phyloP scores from a whole-genome alignment of 2,888 invertebrate species.

The Myathropa florea region DNA sequence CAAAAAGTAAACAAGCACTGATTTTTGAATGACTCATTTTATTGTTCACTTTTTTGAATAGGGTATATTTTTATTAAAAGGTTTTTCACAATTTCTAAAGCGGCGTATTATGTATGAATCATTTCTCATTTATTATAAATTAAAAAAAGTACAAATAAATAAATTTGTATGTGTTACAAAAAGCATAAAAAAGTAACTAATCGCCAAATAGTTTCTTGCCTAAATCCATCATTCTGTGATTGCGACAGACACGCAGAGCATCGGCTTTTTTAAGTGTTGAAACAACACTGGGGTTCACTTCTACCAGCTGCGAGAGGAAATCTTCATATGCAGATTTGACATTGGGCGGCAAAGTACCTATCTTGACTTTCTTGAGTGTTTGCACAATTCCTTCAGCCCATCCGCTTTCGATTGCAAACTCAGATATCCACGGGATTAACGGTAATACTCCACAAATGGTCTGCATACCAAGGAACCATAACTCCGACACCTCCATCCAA shows the following conservation, averaged over 20 bases:
- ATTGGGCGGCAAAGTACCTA: slow-evolving; percentile 90
- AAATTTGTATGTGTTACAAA: background rate
- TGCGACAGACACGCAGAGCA: slow-evolving; percentile 91
- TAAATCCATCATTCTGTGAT: slow-evolving; percentile 93
- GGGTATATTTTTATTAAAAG: slow-evolving; percentile 37
- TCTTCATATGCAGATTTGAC: slow-evolving; percentile 95
- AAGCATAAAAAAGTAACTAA: slow-evolving; percentile 79
- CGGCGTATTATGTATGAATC: slow-evolving; percentile 33
- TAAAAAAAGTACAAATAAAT: slow-evolving; percentile 33
- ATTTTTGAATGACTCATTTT: background rate
- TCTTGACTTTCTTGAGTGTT: slow-evolving; percentile 90
- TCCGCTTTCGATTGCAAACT: slow-evolving; percentile 95
- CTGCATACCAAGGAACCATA: slow-evolving; percentile 97
- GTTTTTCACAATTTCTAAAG: slow-evolving; percentile 10
- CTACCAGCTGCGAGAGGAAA: slow-evolving; percentile 91
- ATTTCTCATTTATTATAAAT: slow-evolving; percentile 10
- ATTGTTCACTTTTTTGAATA: slow-evolving; percentile 4
- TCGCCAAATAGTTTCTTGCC: slow-evolving; percentile 94
- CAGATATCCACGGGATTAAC: slow-evolving; percentile 92
- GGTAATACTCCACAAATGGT: slow-evolving; percentile 92
- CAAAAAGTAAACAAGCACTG: background rate
- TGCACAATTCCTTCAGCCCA: slow-evolving; percentile 94
- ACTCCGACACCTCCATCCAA: slow-evolving; percentile 94
- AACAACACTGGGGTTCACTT: slow-evolving; percentile 88
- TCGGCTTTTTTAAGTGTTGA: slow-evolving; percentile 90